A percentile compares a stretch with the other conserved stretches of the same genome.
Conservation (phyloP, 2,888 invertebrate species). For the Hybos culiciformis region DNA sequence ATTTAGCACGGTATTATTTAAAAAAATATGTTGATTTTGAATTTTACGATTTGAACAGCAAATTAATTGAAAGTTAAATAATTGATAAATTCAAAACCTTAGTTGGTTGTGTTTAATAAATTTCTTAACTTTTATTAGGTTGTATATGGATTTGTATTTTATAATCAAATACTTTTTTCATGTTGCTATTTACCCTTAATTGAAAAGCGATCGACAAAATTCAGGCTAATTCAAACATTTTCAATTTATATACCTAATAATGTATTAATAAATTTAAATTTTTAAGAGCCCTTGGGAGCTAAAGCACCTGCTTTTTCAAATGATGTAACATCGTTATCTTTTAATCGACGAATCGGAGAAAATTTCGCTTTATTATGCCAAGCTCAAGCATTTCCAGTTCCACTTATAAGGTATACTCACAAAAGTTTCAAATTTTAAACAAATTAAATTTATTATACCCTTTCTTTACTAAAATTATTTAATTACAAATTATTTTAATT, state of each 20-base stretch:
- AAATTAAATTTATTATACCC: too few relatives aligned
- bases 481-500: too few relatives aligned
- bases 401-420: slow-evolving; percentile 52
- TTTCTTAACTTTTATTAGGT: too few relatives aligned
- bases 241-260: not conserved
- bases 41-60: not conserved
- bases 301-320: slow-evolving; percentile 40
- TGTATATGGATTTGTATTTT: too few relatives aligned
- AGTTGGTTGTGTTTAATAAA: too few relatives aligned
- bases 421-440: too few relatives aligned
- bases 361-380: slow-evolving; percentile 44
- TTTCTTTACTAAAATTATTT: too few relatives aligned
- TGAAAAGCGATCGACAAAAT: not conserved
- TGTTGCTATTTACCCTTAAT: too few relatives aligned
- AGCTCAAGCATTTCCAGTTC: slow-evolving; percentile 50
- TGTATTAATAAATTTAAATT: not conserved
- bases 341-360: slow-evolving; percentile 28
- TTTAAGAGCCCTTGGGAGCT: slow-evolving; percentile 44
- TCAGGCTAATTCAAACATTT: not conserved
- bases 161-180: too few relatives aligned
- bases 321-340: slow-evolving; percentile 39
- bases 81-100: too few relatives aligned
- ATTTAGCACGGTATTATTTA: too few relatives aligned
- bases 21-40: not conserved
- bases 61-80: too few relatives aligned